Percentiles rank a stretch among this genome's conserved stretches.
Evolutionary conservation across 2,797 vertebrate genomes (phyloP).

Genomic region (Vireo griseus): DNA sequence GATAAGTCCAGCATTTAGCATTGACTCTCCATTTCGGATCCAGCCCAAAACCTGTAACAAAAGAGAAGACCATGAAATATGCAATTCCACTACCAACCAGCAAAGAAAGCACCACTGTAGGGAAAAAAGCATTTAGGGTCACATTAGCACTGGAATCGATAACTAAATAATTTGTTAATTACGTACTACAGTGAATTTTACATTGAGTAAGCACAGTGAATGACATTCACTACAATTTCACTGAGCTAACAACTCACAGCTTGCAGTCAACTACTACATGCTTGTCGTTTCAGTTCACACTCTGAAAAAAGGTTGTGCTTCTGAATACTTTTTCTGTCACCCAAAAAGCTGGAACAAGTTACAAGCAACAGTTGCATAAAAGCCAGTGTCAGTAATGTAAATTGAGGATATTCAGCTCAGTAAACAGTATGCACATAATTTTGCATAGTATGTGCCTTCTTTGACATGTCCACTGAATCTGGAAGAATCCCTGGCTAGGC

Average conservation of each 20-base stretch:
- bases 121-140: neutral
- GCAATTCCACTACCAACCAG: neutral
- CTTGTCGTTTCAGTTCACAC: neutral
- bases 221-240: neutral
- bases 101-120: neutral
- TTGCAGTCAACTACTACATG: neutral
- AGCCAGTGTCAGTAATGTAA: neutral
- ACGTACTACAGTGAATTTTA: neutral
- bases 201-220: neutral
- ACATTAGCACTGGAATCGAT: neutral
- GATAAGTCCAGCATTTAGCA: conserved; percentile 95
- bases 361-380: neutral
- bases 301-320: neutral
- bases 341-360: neutral
- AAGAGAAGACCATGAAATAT: neutral
- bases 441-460: neutral
- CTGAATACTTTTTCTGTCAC: neutral
- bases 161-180: neutral
- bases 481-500: neutral
- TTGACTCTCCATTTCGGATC: conserved; percentile 98
- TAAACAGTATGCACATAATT: neutral
- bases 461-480: neutral
- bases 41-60: conserved; percentile 90
- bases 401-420: neutral
- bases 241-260: neutral